Base-by-base conservation (phyloP, 2,888 invertebrate genomes). In the Tipula vernalis region DNA sequence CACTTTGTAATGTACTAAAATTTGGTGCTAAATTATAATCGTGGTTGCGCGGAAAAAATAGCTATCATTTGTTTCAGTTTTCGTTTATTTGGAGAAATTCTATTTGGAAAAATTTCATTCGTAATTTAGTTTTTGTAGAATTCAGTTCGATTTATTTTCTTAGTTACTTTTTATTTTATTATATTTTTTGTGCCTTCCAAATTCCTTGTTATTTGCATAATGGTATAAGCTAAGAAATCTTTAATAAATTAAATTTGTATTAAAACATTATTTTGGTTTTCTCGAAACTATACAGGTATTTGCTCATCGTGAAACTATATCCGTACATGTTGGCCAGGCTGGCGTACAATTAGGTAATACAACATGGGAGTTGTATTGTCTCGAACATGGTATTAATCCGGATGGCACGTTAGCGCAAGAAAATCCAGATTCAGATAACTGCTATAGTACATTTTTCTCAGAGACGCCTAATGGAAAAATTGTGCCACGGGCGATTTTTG, bases 391-490 rank as follows among this genome's bases (percentile, higher is more conserved):
- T 87, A 96, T 96, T 89, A 93, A 94, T 88, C 94, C 95, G 0
- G 96, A 96, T 89, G 96, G 96, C 1, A 94, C 94, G 28, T 92
- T 96, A 91, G 92, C 92, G 0, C 91, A 92, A 15, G 89, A 91
- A 1, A 89, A 89, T 88, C 92, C 92, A 0, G 89, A 91, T 36
- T 88, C 89, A 18, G 92, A 91, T 86, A 91, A 92, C 71, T 94
- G 94, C 89, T 95, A 94, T 90, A 94, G 94, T 88, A 95, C 95
- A 0, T 95, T 95, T 90, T 95, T 95, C 91, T 93, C 94, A 12
- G 97, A 97, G 91, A 96, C 96, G 5, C 95, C 94, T 88, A 90
- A 95, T 87, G 97, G 97, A 42, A 97, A 97, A 91, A 96, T 97
- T 93, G 97, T 97, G 85, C 97, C 97, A 1, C 92, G 97, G 88